Base-by-base conservation (phyloP, 2,888 invertebrate genomes). In the Eustalomyia histrio region DNA sequence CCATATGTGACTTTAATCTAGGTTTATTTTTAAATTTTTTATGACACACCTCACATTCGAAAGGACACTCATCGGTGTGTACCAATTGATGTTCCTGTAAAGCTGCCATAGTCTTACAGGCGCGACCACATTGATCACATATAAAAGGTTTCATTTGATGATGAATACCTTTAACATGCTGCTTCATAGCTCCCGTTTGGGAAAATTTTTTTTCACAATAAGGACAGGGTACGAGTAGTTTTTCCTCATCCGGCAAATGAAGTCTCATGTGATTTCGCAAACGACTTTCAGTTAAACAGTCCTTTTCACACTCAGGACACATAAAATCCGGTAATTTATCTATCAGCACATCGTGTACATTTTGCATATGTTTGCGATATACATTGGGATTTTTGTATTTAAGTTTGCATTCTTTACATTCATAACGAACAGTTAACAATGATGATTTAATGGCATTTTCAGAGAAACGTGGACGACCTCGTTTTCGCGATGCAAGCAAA, bases 31-130 rank as follows among this genome's bases (percentile, higher is more conserved):
- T 90, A 68, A 90, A 90, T 10, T 84, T 84, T 16, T 89, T 89
- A 1, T 87, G 85, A 57, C 90, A 91, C 24, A 90, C 88, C 1
- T 87, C 85, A 84, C 92, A 92, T 55, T 88, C 88, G 83, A 90
- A 92, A 0, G 91, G 92, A 3, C 90, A 88, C 6, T 90, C 91
- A 1, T 91, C 91, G 16, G 91, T 91, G 80, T 92, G 92, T 1
- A 91, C 91, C 6, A 91, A 87, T 76, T 91, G 89, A 85, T 92
- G 92, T 80, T 92, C 92, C 50, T 90, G 91, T 0, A 92, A 85
- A 1, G 92, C 91, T 1, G 92, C 91, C 58, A 90, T 90, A 4
- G 92, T 91, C 35, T 91, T 91, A 17, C 91, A 89, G 12, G 90
- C 89, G 69, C 91, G 90, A 0, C 91, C 91, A 83, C 92, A 92